Evolutionary conservation across 2,113 vertebrate species (phyloP).

Genomic region (Mirza zaza): DNA sequence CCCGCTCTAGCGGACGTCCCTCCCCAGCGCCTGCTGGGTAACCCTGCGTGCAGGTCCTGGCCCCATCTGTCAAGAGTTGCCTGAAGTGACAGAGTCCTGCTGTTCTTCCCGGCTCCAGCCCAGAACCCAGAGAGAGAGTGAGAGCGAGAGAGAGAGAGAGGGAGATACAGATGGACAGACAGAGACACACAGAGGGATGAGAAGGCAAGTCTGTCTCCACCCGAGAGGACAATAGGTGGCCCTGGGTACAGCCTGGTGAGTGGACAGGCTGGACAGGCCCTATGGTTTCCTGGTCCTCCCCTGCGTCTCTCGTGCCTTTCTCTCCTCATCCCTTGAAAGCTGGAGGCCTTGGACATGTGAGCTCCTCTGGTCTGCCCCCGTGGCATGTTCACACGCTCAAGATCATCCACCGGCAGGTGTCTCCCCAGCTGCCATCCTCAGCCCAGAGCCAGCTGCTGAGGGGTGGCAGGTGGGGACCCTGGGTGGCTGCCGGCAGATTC

Average conservation of each 20-base stretch:
- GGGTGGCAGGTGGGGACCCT: too few species aligned
- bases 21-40: not conserved
- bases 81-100: not conserved
- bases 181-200: not conserved
- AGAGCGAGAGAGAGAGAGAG: not conserved
- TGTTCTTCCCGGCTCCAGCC: not conserved
- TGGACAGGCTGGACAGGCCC: not conserved
- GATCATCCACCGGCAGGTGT: not conserved
- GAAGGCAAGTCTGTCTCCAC: not conserved
- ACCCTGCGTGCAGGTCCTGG: not conserved
- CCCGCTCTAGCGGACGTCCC: not conserved
- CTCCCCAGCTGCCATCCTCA: not conserved
- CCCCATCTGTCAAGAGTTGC: not conserved
- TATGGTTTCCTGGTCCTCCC: not conserved
- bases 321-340: not conserved
- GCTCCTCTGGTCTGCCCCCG: not conserved
- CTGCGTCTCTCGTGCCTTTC: not conserved
- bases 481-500: not conserved
- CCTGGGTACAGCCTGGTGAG: not conserved
- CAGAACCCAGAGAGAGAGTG: not conserved
- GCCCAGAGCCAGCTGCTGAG: not conserved
- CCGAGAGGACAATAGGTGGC: not conserved
- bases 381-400: not conserved
- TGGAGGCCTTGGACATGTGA: not conserved
- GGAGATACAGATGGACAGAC: not conserved